These are phyloP conservation scores for Vanacampus margaritifer DNA, from an alignment of 2,113 vertebrate genomes.

Conservation along the genomic window DNA sequence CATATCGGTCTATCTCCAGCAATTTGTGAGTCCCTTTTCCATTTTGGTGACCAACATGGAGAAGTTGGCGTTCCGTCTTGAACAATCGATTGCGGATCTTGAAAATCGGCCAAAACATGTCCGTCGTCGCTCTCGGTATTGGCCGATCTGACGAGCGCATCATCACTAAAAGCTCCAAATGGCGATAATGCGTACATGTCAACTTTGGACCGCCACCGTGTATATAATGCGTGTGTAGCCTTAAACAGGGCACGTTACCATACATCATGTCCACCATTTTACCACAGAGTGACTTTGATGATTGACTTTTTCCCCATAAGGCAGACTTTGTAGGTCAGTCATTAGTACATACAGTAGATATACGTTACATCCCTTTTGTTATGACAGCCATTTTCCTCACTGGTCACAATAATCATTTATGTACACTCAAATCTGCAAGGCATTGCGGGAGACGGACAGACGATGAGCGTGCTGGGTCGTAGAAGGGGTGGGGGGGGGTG, in stretches of 20 bases:
- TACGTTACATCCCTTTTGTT: slow-evolving; percentile 49
- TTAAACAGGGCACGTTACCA: slow-evolving; percentile 57
- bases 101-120: too few species aligned
- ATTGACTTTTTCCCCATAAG: slow-evolving; percentile 61
- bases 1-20: too few species aligned
- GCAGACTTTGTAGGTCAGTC: slow-evolving; percentile 66
- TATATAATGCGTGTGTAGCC: slow-evolving; percentile 32
- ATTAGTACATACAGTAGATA: slow-evolving; percentile 57
- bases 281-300: slow-evolving; percentile 37
- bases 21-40: too few species aligned
- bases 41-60: too few species aligned
- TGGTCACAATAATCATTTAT: slow-evolving; percentile 56
- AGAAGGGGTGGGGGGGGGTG: background rate
- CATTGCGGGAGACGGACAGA: slow-evolving; percentile 48
- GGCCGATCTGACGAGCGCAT: background rate
- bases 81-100: too few species aligned
- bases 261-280: slow-evolving; percentile 52
- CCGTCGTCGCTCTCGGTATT: background rate
- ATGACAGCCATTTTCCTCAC: slow-evolving; percentile 40
- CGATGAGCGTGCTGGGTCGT: slow-evolving; percentile 9
- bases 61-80: too few species aligned
- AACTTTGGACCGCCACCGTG: background rate
- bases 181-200: background rate
- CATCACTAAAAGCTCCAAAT: background rate
- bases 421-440: slow-evolving; percentile 57